A percentile compares a stretch with the other conserved stretches of the same genome.
Conservation (phyloP, 1,140 invertebrate genomes). For the Ylistrum balloti region DNA sequence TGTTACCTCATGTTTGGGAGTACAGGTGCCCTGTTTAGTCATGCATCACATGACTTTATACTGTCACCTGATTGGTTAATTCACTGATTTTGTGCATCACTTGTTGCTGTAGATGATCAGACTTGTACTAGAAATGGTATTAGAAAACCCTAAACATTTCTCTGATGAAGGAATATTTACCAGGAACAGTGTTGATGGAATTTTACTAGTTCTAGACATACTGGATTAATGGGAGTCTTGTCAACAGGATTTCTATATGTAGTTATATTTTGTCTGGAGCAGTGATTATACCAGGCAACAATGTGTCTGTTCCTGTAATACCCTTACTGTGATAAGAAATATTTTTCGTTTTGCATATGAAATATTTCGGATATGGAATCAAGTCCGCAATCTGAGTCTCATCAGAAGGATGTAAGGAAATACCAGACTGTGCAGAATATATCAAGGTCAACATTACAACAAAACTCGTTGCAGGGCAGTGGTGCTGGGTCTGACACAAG, state of each 20-base stretch:
- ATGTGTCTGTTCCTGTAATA: too few species aligned
- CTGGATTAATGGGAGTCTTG: background rate
- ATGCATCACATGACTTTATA: constrained; percentile 20
- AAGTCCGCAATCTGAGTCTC: background rate
- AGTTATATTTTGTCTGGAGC: background rate
- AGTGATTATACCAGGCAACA: background rate
- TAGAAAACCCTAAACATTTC: background rate
- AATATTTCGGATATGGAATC: background rate
- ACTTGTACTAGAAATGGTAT: background rate
- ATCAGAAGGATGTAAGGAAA: background rate
- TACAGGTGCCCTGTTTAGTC: background rate
- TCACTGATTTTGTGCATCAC: constrained; percentile 26
- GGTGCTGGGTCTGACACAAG: background rate
- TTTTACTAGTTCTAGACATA: background rate
- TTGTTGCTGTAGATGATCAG: constrained; percentile 38
- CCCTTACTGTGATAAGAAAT: background rate
- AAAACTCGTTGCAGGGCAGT: background rate
- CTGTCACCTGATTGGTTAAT: constrained; percentile 9
- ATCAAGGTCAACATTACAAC: background rate
- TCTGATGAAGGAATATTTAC: background rate
- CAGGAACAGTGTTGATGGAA: background rate
- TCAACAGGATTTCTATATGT: background rate
- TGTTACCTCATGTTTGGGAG: background rate
- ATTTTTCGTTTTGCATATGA: background rate
- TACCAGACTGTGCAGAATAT: background rate